Evolutionary conservation across 2,888 invertebrate genomes (phyloP).

Genomic region (Pachydiplax longipennis): DNA sequence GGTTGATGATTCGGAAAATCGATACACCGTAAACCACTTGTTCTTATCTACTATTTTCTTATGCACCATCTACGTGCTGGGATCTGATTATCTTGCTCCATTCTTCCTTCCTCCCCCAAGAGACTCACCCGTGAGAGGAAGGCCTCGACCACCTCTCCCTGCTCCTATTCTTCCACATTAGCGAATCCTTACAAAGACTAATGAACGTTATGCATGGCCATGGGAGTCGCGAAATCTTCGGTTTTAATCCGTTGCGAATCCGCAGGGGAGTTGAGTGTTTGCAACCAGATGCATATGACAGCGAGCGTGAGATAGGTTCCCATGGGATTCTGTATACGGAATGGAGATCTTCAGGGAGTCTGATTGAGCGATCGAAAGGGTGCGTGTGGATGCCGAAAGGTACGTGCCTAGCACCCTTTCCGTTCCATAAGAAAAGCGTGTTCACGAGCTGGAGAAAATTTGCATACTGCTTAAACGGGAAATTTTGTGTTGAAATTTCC

Average conservation of each 20-base stretch:
- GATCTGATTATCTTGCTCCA: neutral
- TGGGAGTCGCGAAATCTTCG: neutral
- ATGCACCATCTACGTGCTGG: neutral
- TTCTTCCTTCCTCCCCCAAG: neutral
- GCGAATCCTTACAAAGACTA: neutral
- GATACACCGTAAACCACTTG: neutral
- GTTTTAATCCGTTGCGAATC: neutral
- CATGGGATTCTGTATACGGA: neutral
- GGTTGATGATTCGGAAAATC: neutral
- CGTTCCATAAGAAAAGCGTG: too few species aligned
- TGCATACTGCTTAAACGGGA: too few species aligned
- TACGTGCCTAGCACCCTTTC: neutral
- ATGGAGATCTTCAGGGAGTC: neutral
- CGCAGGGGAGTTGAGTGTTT: neutral
- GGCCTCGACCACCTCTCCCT: neutral
- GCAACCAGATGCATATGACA: neutral
- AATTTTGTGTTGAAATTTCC: too few species aligned
- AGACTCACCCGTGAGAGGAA: neutral
- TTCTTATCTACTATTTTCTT: neutral
- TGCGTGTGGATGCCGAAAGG: neutral
- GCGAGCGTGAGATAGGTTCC: neutral
- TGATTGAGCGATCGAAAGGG: neutral
- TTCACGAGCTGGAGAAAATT: too few species aligned
- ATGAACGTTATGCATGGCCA: neutral
- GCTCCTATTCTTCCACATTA: neutral